phyloP scores from a whole-genome alignment of 2,888 invertebrate genomes.

The Heteropelma amictum region DNA sequence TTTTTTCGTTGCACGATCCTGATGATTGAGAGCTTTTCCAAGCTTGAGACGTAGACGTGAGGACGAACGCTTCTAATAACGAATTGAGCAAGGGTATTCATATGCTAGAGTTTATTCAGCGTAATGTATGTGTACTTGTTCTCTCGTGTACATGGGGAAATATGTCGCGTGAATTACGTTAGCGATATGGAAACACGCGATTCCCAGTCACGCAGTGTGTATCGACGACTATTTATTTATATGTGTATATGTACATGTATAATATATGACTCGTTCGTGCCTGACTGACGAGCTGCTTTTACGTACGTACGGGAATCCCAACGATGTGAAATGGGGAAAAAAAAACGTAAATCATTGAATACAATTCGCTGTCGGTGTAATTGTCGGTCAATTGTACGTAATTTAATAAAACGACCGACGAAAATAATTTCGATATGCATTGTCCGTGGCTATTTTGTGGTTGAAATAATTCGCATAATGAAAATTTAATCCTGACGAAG shows the following conservation, averaged over 20 bases:
- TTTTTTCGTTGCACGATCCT: neutral
- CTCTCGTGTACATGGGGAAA: neutral
- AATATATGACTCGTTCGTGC: neutral
- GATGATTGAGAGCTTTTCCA: slow-evolving; percentile 28
- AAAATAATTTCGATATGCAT: too few species aligned
- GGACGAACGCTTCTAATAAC: neutral
- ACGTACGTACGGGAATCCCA: slow-evolving; percentile 19
- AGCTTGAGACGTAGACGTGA: neutral
- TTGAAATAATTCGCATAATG: too few species aligned
- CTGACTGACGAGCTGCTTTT: neutral
- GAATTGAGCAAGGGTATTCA: slow-evolving; percentile 13
- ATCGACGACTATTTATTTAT: slow-evolving; percentile 32
- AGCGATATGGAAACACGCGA: slow-evolving; percentile 42
- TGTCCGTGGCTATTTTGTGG: too few species aligned
- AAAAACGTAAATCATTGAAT: slow-evolving; percentile 11
- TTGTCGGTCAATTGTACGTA: slow-evolving; percentile 10
- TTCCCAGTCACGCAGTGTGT: slow-evolving; percentile 35
- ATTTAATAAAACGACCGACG: too few species aligned
- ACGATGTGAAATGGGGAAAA: neutral
- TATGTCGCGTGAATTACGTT: slow-evolving; percentile 44
- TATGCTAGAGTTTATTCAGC: slow-evolving; percentile 40
- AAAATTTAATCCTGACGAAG: too few species aligned
- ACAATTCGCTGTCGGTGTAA: slow-evolving; percentile 16
- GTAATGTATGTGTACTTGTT: slow-evolving; percentile 15
- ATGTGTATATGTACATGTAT: slow-evolving; percentile 1